Evolutionary conservation across 2,113 vertebrate genomes (phyloP), one percentile per base, ranked within the genome.

Genomic region (Pipa parva): DNA sequence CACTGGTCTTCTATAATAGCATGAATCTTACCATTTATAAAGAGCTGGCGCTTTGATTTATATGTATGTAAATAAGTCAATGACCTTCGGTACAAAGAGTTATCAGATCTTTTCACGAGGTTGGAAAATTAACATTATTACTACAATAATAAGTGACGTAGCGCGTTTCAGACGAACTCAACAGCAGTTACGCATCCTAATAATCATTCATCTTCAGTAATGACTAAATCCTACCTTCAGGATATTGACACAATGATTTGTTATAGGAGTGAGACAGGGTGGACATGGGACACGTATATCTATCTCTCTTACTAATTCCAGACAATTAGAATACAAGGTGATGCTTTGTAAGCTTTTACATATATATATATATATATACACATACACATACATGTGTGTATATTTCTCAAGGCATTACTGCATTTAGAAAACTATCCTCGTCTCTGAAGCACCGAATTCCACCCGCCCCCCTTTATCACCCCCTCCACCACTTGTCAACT

Each of bases 21-120:
- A 78, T 37, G 74, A 78, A 68, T 18, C 73, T 37, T 29, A 78
- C 78, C 74, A 79, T 78, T 75, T 73, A 80, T 78, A 63, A 71
- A 74, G 72, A 79, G 64, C 31, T 33, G 31, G 13, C 50, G 75
- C 76, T 79, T 80, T 80, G 77, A 68, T 77, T 58, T 72, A 59
- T 75, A 58, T 75, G 49, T 75, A 57, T 68, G 63, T 78, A 77
- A 72, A 72, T 76, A 78, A 22, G 20, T 65, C 74, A 55, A 25
- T 68, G 73, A 75, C 77, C 74, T 77, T 76, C 65, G 73, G 63
- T 74, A 51, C 58, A 75, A 78, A 75, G 28, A 31, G 37, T 66
- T 64, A 76, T 63, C 50, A 68, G 73, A 74, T 63, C 21, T 0
- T 69, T 67, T 25, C 75, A 58, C 21, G 74, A 77, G 78, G 79